Conservation (phyloP, 2,888 invertebrate genomes). For the Craniophora ligustri region DNA sequence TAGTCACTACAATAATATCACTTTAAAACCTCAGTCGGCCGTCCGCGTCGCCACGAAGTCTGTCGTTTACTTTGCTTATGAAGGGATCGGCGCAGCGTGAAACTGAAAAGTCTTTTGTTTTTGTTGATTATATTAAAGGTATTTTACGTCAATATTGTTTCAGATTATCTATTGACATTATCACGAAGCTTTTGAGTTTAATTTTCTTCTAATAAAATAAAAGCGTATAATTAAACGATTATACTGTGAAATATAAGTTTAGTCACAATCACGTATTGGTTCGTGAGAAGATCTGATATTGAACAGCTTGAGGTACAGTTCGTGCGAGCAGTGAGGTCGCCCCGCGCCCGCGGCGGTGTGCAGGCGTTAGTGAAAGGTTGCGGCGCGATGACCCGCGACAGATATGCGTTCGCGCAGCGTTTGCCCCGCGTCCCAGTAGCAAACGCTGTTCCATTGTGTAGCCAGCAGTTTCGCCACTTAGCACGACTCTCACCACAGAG, state of each 20-base stretch:
- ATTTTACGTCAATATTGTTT: constrained; percentile 22
- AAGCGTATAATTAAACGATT: constrained; percentile 7
- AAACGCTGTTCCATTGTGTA: constrained; percentile 72
- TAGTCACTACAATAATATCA: not conserved
- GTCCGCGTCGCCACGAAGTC: constrained; percentile 29
- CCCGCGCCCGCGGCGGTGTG: constrained; percentile 1
- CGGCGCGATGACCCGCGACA: constrained; percentile 75
- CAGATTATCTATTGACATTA: constrained; percentile 12
- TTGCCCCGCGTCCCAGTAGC: constrained; percentile 55
- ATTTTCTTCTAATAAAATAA: not conserved
- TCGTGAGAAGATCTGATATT: constrained; percentile 41
- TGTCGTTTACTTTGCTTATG: constrained; percentile 59
- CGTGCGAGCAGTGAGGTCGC: constrained; percentile 28
- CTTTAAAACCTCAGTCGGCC: constrained; percentile 1
- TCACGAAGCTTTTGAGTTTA: too few species aligned
- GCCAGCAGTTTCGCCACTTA: constrained; percentile 80
- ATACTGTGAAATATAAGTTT: constrained; percentile 38
- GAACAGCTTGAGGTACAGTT: constrained; percentile 36
- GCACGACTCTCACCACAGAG: constrained; percentile 80
- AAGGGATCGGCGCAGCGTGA: constrained; percentile 56
- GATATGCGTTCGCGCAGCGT: constrained; percentile 58
- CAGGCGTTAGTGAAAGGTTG: constrained; percentile 75
- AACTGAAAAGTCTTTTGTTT: constrained; percentile 59
- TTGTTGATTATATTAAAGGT: constrained; percentile 55
- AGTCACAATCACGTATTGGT: constrained; percentile 41